Base-by-base conservation (phyloP, 2,797 vertebrate genomes). In the Ispidina lecontei region DNA sequence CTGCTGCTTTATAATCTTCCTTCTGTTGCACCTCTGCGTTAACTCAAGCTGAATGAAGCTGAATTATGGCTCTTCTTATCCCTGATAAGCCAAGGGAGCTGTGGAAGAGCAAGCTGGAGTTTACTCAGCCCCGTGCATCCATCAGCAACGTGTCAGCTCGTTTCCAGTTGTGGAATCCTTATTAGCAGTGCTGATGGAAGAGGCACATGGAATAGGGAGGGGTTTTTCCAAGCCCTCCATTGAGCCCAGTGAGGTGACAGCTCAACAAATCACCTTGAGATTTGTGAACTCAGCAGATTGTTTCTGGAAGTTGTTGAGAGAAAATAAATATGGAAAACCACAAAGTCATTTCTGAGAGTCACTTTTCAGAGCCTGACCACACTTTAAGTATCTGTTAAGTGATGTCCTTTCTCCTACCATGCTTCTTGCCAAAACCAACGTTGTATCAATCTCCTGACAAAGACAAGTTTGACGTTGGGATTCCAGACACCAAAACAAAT, bases 361-460 rank as follows among this genome's bases (percentile, higher is more conserved):
- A n/a, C 91, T 95, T 95, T 95, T 96, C 95, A 87, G 94, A 93
- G 93, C 88, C 91, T 94, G 95, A 96, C 95, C 95, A 41, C 95
- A 96, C 73, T 93, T 96, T 94, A 96, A 96, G 95, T 95, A 96
- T 96, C 94, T 96, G 96, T 78, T 96, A 96, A 96, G 93, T 96
- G 96, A 96, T 91, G 95, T 91, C 94, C 95, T 96, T 94, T 95
- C 94, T 95, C 91, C 88, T 90, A 44, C 64, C 84, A 15, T 65
- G 78, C 81, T 80, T 14, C 88, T 91, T 6, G 93, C 95, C 96
- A 96, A 96, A 96, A 82, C 93, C 93, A 69, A 89, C 3, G 15
- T 91, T 76, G 83, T 95, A 93, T 91, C 91, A 91, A 49, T 80
- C 94, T 82, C 87, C 83, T 46, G 86, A 91, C 94, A 95, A 92